phyloP scores from a whole-genome alignment of 2,113 vertebrate species.

The Sphaerodactylus townsendi region DNA sequence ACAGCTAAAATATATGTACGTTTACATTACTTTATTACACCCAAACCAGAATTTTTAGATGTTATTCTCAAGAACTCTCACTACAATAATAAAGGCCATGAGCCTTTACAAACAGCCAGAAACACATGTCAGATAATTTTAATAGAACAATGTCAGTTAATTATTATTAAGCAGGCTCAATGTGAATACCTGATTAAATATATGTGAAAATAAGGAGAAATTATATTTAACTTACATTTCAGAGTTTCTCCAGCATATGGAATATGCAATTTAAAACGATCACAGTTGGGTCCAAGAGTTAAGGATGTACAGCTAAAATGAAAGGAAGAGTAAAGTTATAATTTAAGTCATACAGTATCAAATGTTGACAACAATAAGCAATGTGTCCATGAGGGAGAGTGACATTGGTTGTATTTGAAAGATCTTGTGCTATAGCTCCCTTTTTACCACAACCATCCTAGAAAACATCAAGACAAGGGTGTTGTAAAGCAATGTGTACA shows the following conservation, averaged over 20 bases:
- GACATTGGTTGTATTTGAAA: background rate
- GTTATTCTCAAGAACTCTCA: background rate
- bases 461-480: background rate
- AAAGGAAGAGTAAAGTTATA: slow-evolving; percentile 32
- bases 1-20: no score
- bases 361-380: slow-evolving; percentile 18
- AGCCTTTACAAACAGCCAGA: background rate
- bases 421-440: background rate
- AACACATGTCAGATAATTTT: accelerated
- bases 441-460: background rate
- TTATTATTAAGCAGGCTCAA: background rate
- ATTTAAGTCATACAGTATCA: slow-evolving; percentile 29
- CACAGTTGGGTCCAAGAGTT: slow-evolving; percentile 93
- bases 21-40: background rate
- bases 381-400: background rate
- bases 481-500: background rate
- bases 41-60: background rate
- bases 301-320: slow-evolving; percentile 88
- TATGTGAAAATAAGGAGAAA: background rate
- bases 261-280: slow-evolving; percentile 97
- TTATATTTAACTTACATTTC: slow-evolving; percentile 87
- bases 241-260: slow-evolving; percentile 98
- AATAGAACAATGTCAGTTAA: background rate
- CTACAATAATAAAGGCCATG: background rate
- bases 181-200: background rate